Evolutionary conservation across 2,797 vertebrate genomes (phyloP).

Genomic region (Tarsius wallacei): DNA sequence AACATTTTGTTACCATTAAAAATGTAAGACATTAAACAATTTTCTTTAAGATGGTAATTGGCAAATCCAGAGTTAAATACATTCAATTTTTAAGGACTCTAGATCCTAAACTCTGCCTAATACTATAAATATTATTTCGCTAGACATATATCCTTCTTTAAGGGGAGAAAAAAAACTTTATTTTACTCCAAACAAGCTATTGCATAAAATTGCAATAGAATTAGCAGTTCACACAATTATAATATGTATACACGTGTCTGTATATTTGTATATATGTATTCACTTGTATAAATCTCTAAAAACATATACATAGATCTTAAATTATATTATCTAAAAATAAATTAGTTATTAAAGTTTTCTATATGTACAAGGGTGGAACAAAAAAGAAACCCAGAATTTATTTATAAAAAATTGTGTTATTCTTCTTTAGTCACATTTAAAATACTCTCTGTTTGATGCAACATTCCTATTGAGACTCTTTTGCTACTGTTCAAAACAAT

Average conservation of each 20-base stretch:
- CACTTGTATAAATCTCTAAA: background rate
- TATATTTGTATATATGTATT: background rate
- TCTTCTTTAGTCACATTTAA: no score
- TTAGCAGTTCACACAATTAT: background rate
- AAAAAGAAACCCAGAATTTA: no score
- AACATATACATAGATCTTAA: conserved; percentile 38
- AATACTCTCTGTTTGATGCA: no score
- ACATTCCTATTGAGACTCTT: no score
- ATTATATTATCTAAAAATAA: conserved; percentile 49
- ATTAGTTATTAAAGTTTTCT: background rate
- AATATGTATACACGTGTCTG: background rate
- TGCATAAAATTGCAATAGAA: background rate
- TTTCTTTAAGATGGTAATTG: conserved; percentile 27
- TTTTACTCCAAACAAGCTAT: background rate
- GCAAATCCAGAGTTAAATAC: background rate
- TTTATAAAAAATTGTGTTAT: no score
- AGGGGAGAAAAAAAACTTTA: background rate
- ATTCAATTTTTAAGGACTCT: background rate
- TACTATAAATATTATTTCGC: conserved; percentile 17
- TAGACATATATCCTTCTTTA: background rate
- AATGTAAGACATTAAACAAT: conserved; percentile 14
- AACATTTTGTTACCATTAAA: background rate
- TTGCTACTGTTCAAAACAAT: no score
- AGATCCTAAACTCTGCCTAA: background rate
- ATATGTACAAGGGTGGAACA: background rate